phyloP scores from a whole-genome alignment of 92 coral and sea anemone species.

The Desmophyllum pertusum region DNA sequence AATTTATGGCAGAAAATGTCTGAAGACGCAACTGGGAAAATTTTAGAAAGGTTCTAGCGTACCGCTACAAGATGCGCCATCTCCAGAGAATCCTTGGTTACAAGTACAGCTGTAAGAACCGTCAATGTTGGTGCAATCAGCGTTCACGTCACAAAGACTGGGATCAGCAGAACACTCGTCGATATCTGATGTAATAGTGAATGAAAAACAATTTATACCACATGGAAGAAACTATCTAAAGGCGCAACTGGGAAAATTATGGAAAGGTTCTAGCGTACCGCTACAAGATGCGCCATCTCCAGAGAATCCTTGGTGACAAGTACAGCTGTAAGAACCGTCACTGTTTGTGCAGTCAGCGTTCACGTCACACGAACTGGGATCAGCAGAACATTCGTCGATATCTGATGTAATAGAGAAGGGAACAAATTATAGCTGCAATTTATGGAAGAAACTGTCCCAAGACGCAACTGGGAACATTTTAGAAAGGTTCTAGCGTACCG shows the following conservation, averaged over 20 bases:
- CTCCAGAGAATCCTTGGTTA: conserved; percentile 60
- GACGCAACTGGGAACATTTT: no score
- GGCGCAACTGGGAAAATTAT: no score
- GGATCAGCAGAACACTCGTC: conserved; percentile 51
- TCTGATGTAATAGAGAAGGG: no score
- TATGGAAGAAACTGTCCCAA: no score
- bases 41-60: no score
- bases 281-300: conserved; percentile 62
- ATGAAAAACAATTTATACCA: no score
- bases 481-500: no score
- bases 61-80: conserved; percentile 59
- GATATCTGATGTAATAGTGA: conserved; percentile 48
- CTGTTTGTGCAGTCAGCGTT: conserved; percentile 66
- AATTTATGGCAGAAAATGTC: no score
- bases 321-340: conserved; percentile 70
- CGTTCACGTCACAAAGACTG: conserved; percentile 53
- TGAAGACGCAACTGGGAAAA: no score
- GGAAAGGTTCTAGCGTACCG: no score
- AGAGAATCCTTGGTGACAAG: conserved; percentile 63
- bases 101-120: conserved; percentile 76
- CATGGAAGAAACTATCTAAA: no score
- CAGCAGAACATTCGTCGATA: conserved; percentile 54
- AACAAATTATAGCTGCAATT: no score
- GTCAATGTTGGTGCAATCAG: conserved; percentile 62
- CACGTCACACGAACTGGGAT: conserved; percentile 39